Conservation (phyloP, 1,140 invertebrate genomes). For the Hycleus phaleratus region DNA sequence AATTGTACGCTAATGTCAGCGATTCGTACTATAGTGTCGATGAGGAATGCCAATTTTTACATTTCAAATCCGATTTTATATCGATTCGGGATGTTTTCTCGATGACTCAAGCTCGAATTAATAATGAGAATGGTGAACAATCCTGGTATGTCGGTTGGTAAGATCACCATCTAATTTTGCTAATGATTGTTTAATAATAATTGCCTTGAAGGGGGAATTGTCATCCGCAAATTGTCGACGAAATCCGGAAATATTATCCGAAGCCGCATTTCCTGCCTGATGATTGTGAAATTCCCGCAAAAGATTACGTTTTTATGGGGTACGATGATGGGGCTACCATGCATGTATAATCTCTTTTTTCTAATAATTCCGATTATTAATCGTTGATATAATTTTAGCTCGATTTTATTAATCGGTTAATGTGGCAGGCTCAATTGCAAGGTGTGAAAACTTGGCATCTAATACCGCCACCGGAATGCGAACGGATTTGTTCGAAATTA, state of each 20-base stretch:
- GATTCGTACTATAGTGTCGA: slow-evolving; percentile 61
- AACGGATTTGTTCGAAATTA: slow-evolving; percentile 63
- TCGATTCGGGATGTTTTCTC: slow-evolving; percentile 70
- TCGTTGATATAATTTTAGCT: slow-evolving; percentile 53
- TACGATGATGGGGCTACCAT: slow-evolving; percentile 86
- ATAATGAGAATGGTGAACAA: slow-evolving; percentile 51
- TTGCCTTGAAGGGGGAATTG: slow-evolving; percentile 70
- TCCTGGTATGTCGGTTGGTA: slow-evolving; percentile 92
- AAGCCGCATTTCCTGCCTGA: slow-evolving; percentile 81
- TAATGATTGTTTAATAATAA: slow-evolving; percentile 1
- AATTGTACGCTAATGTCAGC: slow-evolving; percentile 58
- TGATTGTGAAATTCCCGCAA: slow-evolving; percentile 78
- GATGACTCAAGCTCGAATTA: slow-evolving; percentile 60
- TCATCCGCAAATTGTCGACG: slow-evolving; percentile 65
- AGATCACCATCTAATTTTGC: slow-evolving; percentile 34
- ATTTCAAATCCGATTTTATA: slow-evolving; percentile 79
- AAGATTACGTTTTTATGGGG: slow-evolving; percentile 91
- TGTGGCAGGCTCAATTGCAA: slow-evolving; percentile 89
- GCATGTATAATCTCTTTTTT: slow-evolving; percentile 62
- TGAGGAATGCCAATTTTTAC: slow-evolving; percentile 81
- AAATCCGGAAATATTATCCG: slow-evolving; percentile 70
- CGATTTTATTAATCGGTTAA: slow-evolving; percentile 82
- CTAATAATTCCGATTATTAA: neutral
- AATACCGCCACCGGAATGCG: slow-evolving; percentile 83
- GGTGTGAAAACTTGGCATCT: slow-evolving; percentile 82